phyloP scores from a whole-genome alignment of 2,113 vertebrate genomes.

The Fulmarus glacialis region DNA sequence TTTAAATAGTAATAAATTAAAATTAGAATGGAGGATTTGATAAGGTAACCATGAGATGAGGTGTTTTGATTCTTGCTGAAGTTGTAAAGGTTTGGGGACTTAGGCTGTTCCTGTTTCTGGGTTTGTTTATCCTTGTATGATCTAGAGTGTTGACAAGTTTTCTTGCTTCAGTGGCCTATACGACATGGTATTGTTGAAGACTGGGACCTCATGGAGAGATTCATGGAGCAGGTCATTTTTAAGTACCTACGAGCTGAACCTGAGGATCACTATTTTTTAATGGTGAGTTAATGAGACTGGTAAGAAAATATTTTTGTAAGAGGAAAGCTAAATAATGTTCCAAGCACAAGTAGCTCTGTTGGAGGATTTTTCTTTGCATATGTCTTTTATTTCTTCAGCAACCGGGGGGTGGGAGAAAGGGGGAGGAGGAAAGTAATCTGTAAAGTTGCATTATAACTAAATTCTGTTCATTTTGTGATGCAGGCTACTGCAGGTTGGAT shows the following conservation, averaged over 20 bases:
- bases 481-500: background rate
- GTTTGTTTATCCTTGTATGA: background rate
- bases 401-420: accelerated
- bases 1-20: background rate
- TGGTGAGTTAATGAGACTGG: constrained; percentile 74
- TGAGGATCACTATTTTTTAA: constrained; percentile 89
- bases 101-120: background rate
- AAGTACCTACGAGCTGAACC: constrained; percentile 89
- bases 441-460: background rate
- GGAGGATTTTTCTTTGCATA: background rate
- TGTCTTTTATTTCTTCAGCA: background rate
- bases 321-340: background rate
- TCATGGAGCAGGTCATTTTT: constrained; percentile 90
- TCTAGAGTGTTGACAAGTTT: background rate
- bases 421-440: background rate
- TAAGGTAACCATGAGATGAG: background rate
- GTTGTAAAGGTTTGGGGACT: background rate
- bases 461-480: background rate
- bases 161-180: constrained; percentile 79
- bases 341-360: background rate
- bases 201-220: constrained; percentile 92
- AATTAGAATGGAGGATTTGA: background rate
- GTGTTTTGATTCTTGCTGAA: background rate
- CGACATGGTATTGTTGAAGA: constrained; percentile 85
- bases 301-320: background rate